Base-by-base conservation (phyloP, 2,797 vertebrate species). In the Discoglossus pictus region DNA sequence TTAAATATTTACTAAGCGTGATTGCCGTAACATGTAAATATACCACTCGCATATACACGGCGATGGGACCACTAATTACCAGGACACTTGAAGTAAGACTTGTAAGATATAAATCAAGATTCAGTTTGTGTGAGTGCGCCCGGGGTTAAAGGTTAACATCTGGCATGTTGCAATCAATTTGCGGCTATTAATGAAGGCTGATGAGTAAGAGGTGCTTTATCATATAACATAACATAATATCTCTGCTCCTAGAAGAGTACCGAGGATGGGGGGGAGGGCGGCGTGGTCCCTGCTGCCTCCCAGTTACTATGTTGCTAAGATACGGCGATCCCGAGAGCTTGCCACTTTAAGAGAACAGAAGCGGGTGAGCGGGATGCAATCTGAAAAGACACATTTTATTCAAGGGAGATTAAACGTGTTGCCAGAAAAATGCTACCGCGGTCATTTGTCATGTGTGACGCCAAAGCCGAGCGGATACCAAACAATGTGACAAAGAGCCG, bases 391-490 rank as follows among this genome's bases (percentile, higher is more conserved):
- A 44, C 38, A 16, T 46, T 69, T 38, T 61, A 61, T 46, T 54
- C 20, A 46, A 20, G 56, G 54, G 66, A 36, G 47, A 61, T 61
- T 46, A 61, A 61, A 68, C 31, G 44, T 15, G 23, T 38, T 47
- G 66, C 58, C 48, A 61, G 11, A n/a, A 52, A 20, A 11, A 46
- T 25, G 18, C 42, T 7, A 47, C 6, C 23, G 18, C 7, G 46
- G 58, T 61, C 66, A 68, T 61, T 46, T 61, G n/a, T 68, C 58
- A 61, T 13, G 21, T n/a, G 21, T 52, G 47, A 68, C 75, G 78
- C 74, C 66, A 74, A 62, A 18, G 34, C 18, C 24, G 18, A 43
- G 24, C 54, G 50, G 43, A 51, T 59, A 51, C 54, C 59, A 27
- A 52, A 42, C 23, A 61, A 42, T 36, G 56, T 24, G 43, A 44